A percentile compares a stretch with the other conserved stretches of the same genome.
These are phyloP conservation scores for Catostylus mosaicus DNA, from an alignment of 30 jellyfish, hydroid and myxozoan species.

Conservation along the genomic window DNA sequence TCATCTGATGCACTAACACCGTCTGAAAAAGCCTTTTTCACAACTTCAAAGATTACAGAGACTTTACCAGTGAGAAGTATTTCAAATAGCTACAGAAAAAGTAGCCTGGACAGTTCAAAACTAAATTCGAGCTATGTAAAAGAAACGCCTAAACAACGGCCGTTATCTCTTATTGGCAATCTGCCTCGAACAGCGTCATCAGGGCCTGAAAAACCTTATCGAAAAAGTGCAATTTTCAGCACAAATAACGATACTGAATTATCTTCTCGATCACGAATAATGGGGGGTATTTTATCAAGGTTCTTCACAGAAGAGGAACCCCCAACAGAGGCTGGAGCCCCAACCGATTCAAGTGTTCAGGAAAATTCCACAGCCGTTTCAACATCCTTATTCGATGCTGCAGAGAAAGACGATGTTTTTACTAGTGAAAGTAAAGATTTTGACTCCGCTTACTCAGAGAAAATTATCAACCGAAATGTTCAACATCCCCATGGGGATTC, in stretches of 20 bases:
- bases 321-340: neutral
- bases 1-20: conserved; percentile 40
- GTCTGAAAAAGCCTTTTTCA: conserved; percentile 31
- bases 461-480: neutral
- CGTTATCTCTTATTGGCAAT: conserved; percentile 4
- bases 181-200: neutral
- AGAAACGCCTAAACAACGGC: neutral
- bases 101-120: conserved; percentile 12
- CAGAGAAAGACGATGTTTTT: neutral
- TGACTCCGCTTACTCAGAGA: neutral
- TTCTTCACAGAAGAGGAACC: conserved; percentile 55
- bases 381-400: neutral
- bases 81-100: conserved; percentile 10
- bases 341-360: neutral
- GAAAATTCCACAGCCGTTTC: neutral
- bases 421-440: neutral
- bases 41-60: conserved; percentile 8
- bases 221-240: neutral
- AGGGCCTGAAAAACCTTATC: neutral
- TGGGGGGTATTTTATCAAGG: conserved; percentile 71
- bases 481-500: conserved; percentile 43
- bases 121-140: neutral
- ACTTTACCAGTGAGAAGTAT: neutral
- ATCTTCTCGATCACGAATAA: conserved; percentile 59
- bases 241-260: conserved; percentile 6